phyloP scores from a whole-genome alignment of 1,140 invertebrate genomes.

The Drosophila triauraria region DNA sequence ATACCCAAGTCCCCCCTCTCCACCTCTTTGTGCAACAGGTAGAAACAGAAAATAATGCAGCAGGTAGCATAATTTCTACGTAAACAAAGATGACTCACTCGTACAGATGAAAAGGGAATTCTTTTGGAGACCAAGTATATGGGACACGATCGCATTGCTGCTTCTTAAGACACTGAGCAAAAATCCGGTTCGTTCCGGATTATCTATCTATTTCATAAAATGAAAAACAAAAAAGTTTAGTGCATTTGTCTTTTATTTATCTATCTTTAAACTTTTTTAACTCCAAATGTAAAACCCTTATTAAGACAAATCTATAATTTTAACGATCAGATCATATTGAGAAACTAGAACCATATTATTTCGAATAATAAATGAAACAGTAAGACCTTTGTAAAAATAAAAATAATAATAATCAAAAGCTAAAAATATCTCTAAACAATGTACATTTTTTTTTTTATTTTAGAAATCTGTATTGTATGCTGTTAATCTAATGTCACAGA shows the following conservation, averaged over 20 bases:
- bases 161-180: constrained; percentile 1
- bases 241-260: background rate
- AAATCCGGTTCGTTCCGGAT: background rate
- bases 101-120: constrained; percentile 33
- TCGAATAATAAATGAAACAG: no score
- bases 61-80: constrained; percentile 80
- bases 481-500: no score
- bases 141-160: constrained; percentile 46
- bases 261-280: background rate
- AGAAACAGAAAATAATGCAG: constrained; percentile 61
- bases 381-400: no score
- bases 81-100: constrained; percentile 74
- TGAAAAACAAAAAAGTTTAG: background rate
- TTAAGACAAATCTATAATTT: no score
- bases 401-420: no score
- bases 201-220: background rate
- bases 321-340: background rate
- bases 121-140: constrained; percentile 55
- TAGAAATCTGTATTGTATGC: no score
- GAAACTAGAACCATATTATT: no score
- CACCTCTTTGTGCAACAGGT: constrained; percentile 40
- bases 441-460: no score
- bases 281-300: no score
- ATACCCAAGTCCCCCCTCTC: background rate
- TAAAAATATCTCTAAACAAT: no score